These are phyloP conservation scores for Tachuris rubrigastra DNA, from an alignment of 2,113 vertebrate genomes.

Conservation along the genomic window DNA sequence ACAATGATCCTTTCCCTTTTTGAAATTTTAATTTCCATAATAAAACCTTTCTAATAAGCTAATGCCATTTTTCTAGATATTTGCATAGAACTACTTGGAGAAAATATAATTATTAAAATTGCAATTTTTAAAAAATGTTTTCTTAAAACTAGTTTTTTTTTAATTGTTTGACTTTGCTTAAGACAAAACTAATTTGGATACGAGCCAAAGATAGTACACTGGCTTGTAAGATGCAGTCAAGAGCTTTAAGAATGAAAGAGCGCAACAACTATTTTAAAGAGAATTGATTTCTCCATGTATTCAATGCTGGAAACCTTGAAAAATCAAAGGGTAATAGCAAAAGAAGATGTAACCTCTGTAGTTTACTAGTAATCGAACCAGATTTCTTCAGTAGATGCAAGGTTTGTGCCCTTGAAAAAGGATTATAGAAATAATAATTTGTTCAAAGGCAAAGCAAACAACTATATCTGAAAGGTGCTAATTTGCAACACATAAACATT, in stretches of 20 bases:
- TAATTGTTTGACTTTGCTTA: not conserved
- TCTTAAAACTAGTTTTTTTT: not conserved
- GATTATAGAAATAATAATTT: slow-evolving; percentile 9
- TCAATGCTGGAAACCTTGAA: slow-evolving; percentile 15
- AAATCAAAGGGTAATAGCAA: slow-evolving; percentile 36
- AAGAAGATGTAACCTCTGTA: slow-evolving; percentile 14
- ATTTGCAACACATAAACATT: not conserved
- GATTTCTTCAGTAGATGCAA: not conserved
- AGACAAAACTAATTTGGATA: not conserved
- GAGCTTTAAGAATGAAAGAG: not conserved
- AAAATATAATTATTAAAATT: not conserved
- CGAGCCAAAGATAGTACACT: not conserved
- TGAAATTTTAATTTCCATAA: not conserved
- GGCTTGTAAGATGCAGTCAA: not conserved
- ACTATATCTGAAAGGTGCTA: not conserved
- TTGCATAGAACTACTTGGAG: not conserved
- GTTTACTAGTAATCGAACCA: not conserved
- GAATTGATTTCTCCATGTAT: slow-evolving; percentile 42
- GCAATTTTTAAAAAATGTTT: not conserved
- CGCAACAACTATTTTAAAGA: not conserved
- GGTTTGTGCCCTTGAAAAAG: not conserved
- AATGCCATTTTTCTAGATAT: not conserved
- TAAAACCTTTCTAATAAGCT: not conserved
- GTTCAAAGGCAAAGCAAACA: not conserved
- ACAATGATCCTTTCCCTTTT: not conserved